Conservation (phyloP, 2,797 vertebrate genomes). For the Vireo griseus region DNA sequence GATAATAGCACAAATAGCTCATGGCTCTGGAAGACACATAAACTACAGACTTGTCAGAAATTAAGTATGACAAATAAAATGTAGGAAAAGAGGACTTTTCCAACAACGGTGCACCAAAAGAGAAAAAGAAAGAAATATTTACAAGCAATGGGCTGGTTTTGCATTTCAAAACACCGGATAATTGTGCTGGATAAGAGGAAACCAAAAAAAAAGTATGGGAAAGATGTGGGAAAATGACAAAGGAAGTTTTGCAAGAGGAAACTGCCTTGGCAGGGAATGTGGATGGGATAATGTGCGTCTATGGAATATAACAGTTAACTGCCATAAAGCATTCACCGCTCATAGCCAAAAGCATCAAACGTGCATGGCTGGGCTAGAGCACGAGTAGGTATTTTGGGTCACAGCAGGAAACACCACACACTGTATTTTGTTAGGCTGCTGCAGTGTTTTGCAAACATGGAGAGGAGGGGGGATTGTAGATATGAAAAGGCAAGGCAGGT, state of each 20-base stretch:
- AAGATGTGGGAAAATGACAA: background rate
- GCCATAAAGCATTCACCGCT: background rate
- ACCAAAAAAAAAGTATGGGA: background rate
- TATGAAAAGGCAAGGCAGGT: background rate
- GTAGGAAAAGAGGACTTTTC: background rate
- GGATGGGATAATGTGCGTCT: background rate
- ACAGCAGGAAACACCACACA: background rate
- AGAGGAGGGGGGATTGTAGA: background rate
- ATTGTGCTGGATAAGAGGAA: background rate
- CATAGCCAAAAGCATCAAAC: conserved; percentile 13
- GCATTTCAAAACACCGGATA: background rate
- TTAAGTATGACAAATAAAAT: background rate
- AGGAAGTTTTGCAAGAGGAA: conserved; percentile 30
- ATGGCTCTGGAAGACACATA: background rate
- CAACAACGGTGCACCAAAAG: background rate
- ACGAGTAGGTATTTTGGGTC: background rate
- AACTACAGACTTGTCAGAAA: background rate
- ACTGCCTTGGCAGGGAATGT: background rate
- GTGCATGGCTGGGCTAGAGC: background rate
- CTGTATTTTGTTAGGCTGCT: conserved; percentile 20
- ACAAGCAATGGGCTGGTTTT: background rate
- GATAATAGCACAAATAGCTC: background rate
- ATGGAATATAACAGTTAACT: background rate
- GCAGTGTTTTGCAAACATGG: background rate
- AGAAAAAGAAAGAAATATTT: background rate